Conservation (phyloP, 2,113 vertebrate species). For the Orientallactaga bullata region DNA sequence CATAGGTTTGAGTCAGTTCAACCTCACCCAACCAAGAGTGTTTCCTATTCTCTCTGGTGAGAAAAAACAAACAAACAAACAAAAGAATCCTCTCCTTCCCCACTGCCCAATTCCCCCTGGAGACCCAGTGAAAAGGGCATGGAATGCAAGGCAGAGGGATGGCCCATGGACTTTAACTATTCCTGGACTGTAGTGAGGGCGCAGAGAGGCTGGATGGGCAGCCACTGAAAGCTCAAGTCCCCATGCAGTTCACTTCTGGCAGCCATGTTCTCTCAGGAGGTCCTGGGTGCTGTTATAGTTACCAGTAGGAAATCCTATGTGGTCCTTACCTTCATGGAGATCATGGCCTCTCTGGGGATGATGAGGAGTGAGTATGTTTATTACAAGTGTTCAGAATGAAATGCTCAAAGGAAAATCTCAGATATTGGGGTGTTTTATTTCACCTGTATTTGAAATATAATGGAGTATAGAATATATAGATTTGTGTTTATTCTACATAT, state of each 20-base stretch:
- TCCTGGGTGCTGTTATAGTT: neutral
- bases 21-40: neutral
- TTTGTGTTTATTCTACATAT: too few relatives aligned
- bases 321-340: neutral
- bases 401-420: neutral
- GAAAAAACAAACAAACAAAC: too few relatives aligned
- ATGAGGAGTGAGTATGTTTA: neutral
- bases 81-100: neutral
- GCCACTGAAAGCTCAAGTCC: neutral
- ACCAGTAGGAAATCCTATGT: neutral
- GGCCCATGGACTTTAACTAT: neutral
- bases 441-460: too few relatives aligned
- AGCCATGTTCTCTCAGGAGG: neutral
- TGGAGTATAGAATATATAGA: too few relatives aligned
- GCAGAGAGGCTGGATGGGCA: neutral
- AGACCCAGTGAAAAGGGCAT: neutral
- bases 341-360: neutral
- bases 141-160: neutral
- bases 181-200: too few relatives aligned
- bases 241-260: neutral
- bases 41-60: neutral
- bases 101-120: neutral
- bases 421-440: neutral
- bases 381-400: neutral
- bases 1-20: slow-evolving; percentile 1